These are phyloP conservation scores for Anoncus sp. DNA, from an alignment of 2,888 invertebrate genomes.

Conservation along the genomic window DNA sequence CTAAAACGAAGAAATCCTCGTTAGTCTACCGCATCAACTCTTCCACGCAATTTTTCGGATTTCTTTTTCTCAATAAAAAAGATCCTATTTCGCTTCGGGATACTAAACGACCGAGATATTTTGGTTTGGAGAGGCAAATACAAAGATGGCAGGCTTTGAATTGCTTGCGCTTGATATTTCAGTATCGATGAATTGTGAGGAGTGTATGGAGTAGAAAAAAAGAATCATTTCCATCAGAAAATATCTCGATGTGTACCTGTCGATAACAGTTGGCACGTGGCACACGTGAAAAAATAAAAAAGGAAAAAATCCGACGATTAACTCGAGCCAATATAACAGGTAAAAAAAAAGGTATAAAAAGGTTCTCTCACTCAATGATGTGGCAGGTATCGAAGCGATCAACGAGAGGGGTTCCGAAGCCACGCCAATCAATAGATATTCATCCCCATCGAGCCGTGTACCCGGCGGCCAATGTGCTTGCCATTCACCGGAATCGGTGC, in stretches of 20 bases:
- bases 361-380: slow-evolving; percentile 62
- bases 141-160: not conserved
- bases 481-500: slow-evolving; percentile 74
- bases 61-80: no score
- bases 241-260: slow-evolving; percentile 54
- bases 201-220: not conserved
- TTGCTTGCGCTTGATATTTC: not conserved
- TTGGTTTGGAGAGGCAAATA: not conserved
- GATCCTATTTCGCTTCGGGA: no score
- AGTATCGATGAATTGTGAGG: not conserved
- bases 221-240: slow-evolving; percentile 5
- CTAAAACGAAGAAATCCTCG: no score
- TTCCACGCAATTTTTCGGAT: no score
- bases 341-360: slow-evolving; percentile 59
- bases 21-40: no score
- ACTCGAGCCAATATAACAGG: slow-evolving; percentile 60
- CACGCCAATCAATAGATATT: slow-evolving; percentile 81
- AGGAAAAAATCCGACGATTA: slow-evolving; percentile 56
- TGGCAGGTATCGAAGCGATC: slow-evolving; percentile 75
- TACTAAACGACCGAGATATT: not conserved
- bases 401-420: slow-evolving; percentile 70
- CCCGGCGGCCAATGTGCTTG: slow-evolving; percentile 48
- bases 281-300: slow-evolving; percentile 52
- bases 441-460: slow-evolving; percentile 79
- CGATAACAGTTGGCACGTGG: slow-evolving; percentile 61